Base-by-base conservation (phyloP, 1,140 invertebrate genomes). In the Drosophila kurseongensis region DNA sequence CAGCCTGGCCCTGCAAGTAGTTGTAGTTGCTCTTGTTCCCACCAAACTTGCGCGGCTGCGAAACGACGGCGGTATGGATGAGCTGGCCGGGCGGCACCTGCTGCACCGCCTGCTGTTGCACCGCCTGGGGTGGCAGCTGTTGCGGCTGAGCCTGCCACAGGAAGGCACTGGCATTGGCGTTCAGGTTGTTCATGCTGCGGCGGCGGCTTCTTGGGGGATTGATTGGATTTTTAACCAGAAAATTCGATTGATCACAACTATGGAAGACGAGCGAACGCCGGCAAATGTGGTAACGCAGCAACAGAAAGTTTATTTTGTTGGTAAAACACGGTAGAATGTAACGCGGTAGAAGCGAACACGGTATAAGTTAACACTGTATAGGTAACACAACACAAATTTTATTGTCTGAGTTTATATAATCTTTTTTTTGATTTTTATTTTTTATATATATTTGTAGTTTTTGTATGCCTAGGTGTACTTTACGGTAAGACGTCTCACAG, bases 11-110 rank as follows among this genome's bases (percentile, higher is more conserved):
- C 36, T 82, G 83, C 42, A 83, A 51, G 23, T 79, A 86, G 23
- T 76, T 82, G 44, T 66, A 86, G 45, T 86, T 84, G 42, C 55
- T 88, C 57, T 86, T 86, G 35, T 83, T 79, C 44, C 83, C 62
- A 6, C 62, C 71, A 13, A 88, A 88, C 44, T 86, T 69, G n/a
- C 83, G 84, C 3, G 62, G 48, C 63, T 88, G 80, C 14, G 69
- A 59, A 35, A 78, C 42, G 8, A 45, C 12, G 10, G 51, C 12
- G 6, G 52, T 12, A 7, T 80, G 72, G 18, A 65, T 12, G 60
- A 71, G 32, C 57, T 65, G 76, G 5, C 61, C 38, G 18, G 56
- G 59, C n/a, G 41, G 52, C 40, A 71, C 16, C 14, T 48, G n/a
- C 18, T 68, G 47, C 40, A 57, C n/a, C n/a, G 23, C 1, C 4